phyloP scores from a whole-genome alignment of 2,888 invertebrate genomes.

The Pherbina coryleti region DNA sequence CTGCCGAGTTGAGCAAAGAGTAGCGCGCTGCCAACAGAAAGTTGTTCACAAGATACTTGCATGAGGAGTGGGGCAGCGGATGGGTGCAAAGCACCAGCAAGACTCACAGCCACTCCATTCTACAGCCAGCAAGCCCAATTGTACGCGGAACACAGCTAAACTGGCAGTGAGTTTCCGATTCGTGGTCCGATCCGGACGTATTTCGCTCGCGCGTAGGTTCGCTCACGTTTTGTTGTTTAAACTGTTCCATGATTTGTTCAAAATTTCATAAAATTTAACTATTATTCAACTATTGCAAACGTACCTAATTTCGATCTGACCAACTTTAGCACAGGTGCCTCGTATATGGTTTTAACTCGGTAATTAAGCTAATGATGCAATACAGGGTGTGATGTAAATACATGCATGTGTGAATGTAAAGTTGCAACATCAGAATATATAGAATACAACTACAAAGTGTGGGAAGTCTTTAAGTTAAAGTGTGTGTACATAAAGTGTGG shows the following conservation, averaged over 20 bases:
- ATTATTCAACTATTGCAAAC: constrained; percentile 18
- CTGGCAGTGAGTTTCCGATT: constrained; percentile 53
- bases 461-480: too few species aligned
- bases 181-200: constrained; percentile 52
- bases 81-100: constrained; percentile 18
- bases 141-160: constrained; percentile 24
- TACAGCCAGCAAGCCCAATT: constrained; percentile 12
- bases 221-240: constrained; percentile 25
- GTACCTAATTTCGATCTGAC: constrained; percentile 6
- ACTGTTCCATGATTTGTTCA: constrained; percentile 27
- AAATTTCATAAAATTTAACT: constrained; percentile 23
- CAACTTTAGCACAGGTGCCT: background rate
- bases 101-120: constrained; percentile 33
- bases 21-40: constrained; percentile 30
- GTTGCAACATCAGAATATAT: too few species aligned
- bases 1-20: constrained; percentile 38
- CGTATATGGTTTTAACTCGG: constrained; percentile 23
- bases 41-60: constrained; percentile 12
- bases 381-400: background rate
- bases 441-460: too few species aligned
- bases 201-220: constrained; percentile 32
- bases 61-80: background rate
- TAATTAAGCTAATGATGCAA: constrained; percentile 18
- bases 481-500: too few species aligned
- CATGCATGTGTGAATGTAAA: too few species aligned